A percentile compares a stretch with the other conserved stretches of the same genome.
Evolutionary conservation across 37 sponge, comb jelly and placozoan genomes (phyloP).

Genomic region (Corticium candelabrum): DNA sequence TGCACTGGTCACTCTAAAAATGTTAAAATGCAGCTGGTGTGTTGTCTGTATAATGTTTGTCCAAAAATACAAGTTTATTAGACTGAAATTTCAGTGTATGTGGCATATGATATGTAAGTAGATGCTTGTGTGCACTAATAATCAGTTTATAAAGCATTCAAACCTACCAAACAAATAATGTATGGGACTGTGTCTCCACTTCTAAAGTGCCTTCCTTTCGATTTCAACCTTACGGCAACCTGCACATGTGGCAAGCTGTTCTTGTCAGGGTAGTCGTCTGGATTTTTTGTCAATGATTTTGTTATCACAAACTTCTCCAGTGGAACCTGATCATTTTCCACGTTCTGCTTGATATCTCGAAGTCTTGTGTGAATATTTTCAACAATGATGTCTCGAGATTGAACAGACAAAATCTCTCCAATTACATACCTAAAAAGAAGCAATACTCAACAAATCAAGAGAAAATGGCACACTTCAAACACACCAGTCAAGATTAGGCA

Average conservation of each 20-base stretch:
- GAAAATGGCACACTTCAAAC: too few species aligned
- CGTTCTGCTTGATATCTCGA: conserved; percentile 25
- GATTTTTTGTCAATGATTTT: conserved; percentile 80
- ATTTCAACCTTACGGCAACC: conserved; percentile 78
- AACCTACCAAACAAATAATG: conserved; percentile 65
- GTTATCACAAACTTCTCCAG: conserved; percentile 67
- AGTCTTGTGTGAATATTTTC: conserved; percentile 58
- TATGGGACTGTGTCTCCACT: conserved; percentile 92
- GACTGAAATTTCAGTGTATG: too few species aligned
- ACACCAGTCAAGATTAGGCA: too few species aligned
- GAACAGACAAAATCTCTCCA: conserved; percentile 65
- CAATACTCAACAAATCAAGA: too few species aligned
- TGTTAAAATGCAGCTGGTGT: too few species aligned
- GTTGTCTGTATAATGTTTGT: too few species aligned
- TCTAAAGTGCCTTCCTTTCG: conserved; percentile 48
- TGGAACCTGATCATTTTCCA: conserved; percentile 21
- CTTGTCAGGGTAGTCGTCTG: conserved; percentile 84
- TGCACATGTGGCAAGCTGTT: conserved; percentile 83
- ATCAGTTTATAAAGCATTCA: too few species aligned
- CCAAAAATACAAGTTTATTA: too few species aligned
- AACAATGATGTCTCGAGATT: conserved; percentile 50
- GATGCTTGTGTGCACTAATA: too few species aligned
- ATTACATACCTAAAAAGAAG: conserved; percentile 47
- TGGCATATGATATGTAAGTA: too few species aligned
- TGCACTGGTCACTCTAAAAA: too few species aligned